Evolutionary conservation across 1,140 invertebrate genomes (phyloP).

Genomic region (Akabosia matsudoensis): DNA sequence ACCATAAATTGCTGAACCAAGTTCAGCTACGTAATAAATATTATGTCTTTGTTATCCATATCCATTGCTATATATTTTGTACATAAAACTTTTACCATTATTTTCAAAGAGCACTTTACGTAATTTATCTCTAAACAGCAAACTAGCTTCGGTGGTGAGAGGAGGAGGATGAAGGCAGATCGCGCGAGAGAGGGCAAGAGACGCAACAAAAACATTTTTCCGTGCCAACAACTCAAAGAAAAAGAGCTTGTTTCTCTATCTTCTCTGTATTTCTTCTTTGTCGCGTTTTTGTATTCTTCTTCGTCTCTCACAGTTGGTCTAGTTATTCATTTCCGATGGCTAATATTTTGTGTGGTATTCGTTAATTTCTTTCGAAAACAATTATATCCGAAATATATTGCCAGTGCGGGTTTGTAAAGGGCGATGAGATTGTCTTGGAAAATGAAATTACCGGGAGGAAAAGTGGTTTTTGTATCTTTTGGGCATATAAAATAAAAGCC

Average conservation of each 20-base stretch:
- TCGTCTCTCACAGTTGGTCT: not conserved
- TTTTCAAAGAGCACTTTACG: not conserved
- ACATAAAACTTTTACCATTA: not conserved
- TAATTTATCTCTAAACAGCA: conserved; percentile 17
- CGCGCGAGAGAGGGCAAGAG: not conserved
- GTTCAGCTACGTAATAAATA: too few relatives aligned
- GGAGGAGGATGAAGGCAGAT: too few relatives aligned
- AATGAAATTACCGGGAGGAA: not conserved
- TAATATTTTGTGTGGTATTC: conserved; percentile 41
- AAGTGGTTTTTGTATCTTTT: not conserved
- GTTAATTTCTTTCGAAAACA: conserved; percentile 48
- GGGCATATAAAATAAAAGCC: not conserved
- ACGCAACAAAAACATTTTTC: conserved; percentile 8
- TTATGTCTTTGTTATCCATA: too few relatives aligned
- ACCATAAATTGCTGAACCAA: too few relatives aligned
- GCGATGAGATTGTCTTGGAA: conserved; percentile 16
- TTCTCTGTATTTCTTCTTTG: too few relatives aligned
- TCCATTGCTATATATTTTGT: too few relatives aligned
- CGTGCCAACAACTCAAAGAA: not conserved
- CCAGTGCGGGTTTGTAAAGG: not conserved
- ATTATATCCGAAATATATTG: conserved; percentile 47
- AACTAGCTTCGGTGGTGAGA: not conserved
- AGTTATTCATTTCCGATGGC: conserved; percentile 43
- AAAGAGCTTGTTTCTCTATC: conserved; percentile 21
- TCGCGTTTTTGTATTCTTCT: not conserved